phyloP scores from a whole-genome alignment of 2,797 vertebrate genomes.

The Myotis daubentonii region DNA sequence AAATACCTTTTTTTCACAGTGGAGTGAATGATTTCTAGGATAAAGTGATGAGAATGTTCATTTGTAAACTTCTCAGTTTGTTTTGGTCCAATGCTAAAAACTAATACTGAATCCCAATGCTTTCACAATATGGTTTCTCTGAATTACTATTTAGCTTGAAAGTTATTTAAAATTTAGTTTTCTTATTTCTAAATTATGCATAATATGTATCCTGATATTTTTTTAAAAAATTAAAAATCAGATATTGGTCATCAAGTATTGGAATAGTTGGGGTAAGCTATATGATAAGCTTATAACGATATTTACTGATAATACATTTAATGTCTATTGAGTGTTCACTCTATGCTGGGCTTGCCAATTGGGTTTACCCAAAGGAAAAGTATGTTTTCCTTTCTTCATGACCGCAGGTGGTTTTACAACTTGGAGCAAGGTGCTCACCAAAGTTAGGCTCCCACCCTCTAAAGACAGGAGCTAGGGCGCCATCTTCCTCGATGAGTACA shows the following conservation, averaged over 20 bases:
- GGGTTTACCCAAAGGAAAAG: not conserved
- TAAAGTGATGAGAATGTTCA: not conserved
- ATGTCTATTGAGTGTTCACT: not conserved
- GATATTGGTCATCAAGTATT: not conserved
- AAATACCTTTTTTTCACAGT: not conserved
- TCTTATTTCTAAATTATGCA: not conserved
- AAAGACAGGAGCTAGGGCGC: not conserved
- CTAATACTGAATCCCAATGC: not conserved
- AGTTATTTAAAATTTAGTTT: not conserved
- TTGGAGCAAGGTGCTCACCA: not conserved
- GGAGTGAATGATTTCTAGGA: not conserved
- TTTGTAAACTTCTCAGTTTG: not conserved
- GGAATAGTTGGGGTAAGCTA: not conserved
- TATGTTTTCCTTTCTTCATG: not conserved
- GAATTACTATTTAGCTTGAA: not conserved
- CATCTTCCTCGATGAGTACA: not conserved
- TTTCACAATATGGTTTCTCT: not conserved
- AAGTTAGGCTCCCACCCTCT: not conserved
- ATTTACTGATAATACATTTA: not conserved
- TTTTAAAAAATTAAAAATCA: not conserved
- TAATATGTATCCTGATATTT: not conserved
- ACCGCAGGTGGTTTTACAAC: not conserved
- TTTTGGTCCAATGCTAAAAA: slow-evolving; percentile 32
- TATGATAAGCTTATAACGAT: not conserved
- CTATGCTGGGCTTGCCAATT: not conserved